phyloP scores from a whole-genome alignment of 2,888 invertebrate genomes.

The Pecten maximus region DNA sequence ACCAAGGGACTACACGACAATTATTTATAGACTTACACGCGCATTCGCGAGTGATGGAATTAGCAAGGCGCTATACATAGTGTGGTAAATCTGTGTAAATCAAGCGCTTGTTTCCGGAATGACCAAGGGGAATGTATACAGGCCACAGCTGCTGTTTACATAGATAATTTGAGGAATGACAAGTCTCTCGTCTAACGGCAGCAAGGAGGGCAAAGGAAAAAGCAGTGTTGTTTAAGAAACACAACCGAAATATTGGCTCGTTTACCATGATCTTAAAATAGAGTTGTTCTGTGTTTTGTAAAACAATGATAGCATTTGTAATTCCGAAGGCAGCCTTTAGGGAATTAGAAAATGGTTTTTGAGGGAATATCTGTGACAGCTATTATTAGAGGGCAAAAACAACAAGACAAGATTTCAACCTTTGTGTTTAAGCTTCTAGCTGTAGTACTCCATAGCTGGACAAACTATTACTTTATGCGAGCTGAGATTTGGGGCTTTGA shows the following conservation, averaged over 20 bases:
- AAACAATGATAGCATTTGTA: neutral
- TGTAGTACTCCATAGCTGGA: no score
- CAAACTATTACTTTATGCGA: no score
- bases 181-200: neutral
- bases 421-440: neutral
- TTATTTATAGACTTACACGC: constrained; percentile 17
- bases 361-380: neutral
- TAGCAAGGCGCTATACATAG: neutral
- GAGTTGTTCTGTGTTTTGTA: constrained; percentile 33
- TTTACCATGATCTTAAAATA: neutral
- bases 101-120: neutral
- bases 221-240: neutral
- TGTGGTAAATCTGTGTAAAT: neutral
- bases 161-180: neutral
- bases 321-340: constrained; percentile 36
- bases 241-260: neutral
- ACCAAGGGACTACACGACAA: constrained; percentile 4
- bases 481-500: no score
- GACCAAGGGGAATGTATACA: neutral
- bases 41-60: constrained; percentile 1
- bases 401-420: neutral
- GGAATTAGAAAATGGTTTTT: constrained; percentile 28
- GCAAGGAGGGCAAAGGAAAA: neutral
- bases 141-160: neutral
- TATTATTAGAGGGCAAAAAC: neutral